phyloP scores from a whole-genome alignment of 2,113 vertebrate genomes.

The Alethe diademata region DNA sequence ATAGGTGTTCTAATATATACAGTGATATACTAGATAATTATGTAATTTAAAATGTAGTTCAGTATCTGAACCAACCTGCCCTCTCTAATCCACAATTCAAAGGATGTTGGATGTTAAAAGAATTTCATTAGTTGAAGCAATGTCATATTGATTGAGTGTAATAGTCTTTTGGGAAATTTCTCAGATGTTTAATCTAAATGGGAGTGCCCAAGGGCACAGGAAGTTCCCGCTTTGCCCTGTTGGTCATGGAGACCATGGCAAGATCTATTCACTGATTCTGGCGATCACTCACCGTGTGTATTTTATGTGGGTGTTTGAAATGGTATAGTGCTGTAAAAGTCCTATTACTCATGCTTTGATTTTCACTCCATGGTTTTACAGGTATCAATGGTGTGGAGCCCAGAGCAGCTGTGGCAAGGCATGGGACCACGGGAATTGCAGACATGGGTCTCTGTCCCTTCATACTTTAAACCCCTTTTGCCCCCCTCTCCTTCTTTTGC shows the following conservation, averaged over 20 bases:
- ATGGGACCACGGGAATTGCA: not conserved
- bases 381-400: accelerated
- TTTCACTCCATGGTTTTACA: not conserved
- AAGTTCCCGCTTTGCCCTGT: not conserved
- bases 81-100: constrained; percentile 44
- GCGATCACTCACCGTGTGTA: not conserved
- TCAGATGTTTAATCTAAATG: constrained; percentile 52
- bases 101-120: constrained; percentile 50
- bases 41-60: constrained; percentile 30
- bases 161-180: constrained; percentile 51
- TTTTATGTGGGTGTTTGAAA: not conserved
- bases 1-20: not conserved
- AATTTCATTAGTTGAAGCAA: constrained; percentile 42
- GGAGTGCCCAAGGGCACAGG: not conserved
- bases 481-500: not conserved
- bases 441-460: not conserved
- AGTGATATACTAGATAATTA: constrained; percentile 43
- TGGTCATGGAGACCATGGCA: not conserved
- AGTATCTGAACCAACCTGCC: constrained; percentile 2
- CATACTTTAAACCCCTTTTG: accelerated
- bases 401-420: not conserved
- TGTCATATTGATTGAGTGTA: constrained; percentile 57
- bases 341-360: not conserved
- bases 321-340: not conserved
- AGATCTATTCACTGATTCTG: not conserved